Evolutionary conservation across 2,888 invertebrate genomes (phyloP), one percentile per base, ranked within the genome.

Genomic region (Heterodera filipjevi): DNA sequence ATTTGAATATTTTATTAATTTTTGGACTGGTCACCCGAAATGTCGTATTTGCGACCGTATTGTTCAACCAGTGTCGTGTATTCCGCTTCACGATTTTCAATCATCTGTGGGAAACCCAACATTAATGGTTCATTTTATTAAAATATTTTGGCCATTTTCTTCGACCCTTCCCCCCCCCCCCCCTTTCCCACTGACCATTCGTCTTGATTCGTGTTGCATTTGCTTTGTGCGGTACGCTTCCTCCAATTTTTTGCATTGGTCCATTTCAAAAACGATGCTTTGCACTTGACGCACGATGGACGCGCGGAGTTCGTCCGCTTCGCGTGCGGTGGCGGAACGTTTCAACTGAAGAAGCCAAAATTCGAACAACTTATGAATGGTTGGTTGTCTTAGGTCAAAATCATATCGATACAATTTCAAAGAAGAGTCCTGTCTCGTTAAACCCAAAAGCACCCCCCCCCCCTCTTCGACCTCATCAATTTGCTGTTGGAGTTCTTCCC

Each of bases 81-180:
- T 73, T 77, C 78, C 5, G 14, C 35, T 44, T 77, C 73, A 73
- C 73, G 73, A 19, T 30, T 77, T 39, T 77, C 44, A 32, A 77
- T 39, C 16, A 74, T 66, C 78, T 77, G 39, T 39, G 6, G 39
- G 39, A 53, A 19, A 53, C 53, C 49, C 16, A 16, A 14, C 16
- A 5, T 53, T 53, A 19, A 19, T 53, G n/a, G 27, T 3, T 16
- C 33, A 44, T 27, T 0, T 16, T 22, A 71, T 19, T 70, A n/a
- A 77, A 39, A 39, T n/a, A n/a, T 39, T 39, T 39, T 39, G 8
- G 8, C 39, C 39, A 39, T 39, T 39, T 39, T n/a, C n/a, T n/a
- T 39, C 10, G 39, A 39, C 39, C 19, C 49, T 27, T 59, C 6
- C 59, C 5, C 59, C n/a, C 0, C 6, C 27, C 59, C 59, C 59